phyloP scores from a whole-genome alignment of 2,113 vertebrate species.

The Pontoporia blainvillei region DNA sequence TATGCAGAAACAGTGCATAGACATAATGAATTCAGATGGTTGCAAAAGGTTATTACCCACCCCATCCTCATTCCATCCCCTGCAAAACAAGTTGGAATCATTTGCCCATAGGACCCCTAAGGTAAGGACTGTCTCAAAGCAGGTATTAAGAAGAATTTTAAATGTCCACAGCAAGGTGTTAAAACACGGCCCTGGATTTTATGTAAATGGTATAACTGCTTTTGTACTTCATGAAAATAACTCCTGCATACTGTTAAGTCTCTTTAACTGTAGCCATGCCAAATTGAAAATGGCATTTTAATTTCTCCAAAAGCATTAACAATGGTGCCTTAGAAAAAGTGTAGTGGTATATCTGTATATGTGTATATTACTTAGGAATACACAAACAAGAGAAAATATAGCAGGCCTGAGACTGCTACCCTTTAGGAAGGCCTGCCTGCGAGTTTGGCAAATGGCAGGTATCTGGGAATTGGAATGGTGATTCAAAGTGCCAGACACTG shows the following conservation, averaged over 20 bases:
- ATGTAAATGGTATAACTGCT: not conserved
- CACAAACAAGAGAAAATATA: not conserved
- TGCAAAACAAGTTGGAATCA: not conserved
- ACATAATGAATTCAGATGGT: not conserved
- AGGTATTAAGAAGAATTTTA: conserved; percentile 9
- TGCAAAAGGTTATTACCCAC: not conserved
- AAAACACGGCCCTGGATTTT: not conserved
- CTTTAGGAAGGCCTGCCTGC: not conserved
- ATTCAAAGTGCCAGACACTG: not conserved
- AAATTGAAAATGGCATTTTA: conserved; percentile 35
- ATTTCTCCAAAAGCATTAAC: not conserved
- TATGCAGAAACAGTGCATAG: not conserved
- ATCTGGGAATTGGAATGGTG: not conserved
- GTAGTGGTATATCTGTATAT: not conserved
- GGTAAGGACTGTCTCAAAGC: not conserved
- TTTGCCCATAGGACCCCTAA: not conserved
- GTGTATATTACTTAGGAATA: not conserved
- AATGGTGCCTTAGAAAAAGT: not conserved
- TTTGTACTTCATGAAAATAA: conserved; percentile 31
- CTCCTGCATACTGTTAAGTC: not conserved
- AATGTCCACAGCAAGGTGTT: not conserved
- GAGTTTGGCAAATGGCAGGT: not conserved
- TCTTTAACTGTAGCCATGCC: not conserved
- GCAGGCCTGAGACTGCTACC: not conserved
- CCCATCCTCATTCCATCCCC: not conserved